Evolutionary conservation across 1,140 invertebrate genomes (phyloP).

Genomic region (Cyrtorhinus lividipennis): DNA sequence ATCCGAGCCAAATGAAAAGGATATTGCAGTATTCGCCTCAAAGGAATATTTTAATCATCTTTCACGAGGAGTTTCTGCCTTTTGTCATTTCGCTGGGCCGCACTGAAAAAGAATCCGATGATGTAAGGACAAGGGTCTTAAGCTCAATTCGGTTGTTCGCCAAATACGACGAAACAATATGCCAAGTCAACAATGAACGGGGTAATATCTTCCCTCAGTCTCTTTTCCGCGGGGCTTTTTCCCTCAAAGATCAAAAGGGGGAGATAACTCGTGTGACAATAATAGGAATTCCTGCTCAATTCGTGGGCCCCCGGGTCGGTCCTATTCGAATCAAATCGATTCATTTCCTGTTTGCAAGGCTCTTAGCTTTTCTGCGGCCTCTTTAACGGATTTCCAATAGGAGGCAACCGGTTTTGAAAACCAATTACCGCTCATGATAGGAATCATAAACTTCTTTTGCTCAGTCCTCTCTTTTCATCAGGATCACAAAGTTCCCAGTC

Average conservation of each 20-base stretch:
- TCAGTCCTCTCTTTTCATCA: too few species aligned
- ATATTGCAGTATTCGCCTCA: too few species aligned
- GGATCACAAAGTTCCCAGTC: too few species aligned
- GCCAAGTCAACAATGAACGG: background rate
- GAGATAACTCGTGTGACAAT: constrained; percentile 7
- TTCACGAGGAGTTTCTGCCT: too few species aligned
- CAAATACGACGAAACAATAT: background rate
- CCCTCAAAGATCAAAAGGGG: constrained; percentile 2
- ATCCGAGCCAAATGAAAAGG: too few species aligned
- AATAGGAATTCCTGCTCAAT: background rate
- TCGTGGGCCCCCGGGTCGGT: background rate
- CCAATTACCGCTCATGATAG: background rate
- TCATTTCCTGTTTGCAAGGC: background rate
- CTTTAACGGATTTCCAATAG: background rate
- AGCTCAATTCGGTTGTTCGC: too few species aligned
- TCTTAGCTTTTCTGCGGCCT: background rate
- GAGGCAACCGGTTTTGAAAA: background rate
- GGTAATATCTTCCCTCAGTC: background rate
- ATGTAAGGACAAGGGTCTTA: too few species aligned
- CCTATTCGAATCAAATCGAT: background rate
- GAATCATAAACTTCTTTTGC: background rate
- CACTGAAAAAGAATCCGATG: too few species aligned
- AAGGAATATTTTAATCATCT: too few species aligned
- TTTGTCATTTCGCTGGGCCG: too few species aligned
- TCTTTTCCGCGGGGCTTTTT: background rate